phyloP scores from a whole-genome alignment of 2,888 invertebrate species.

The Polymixis flavicincta region DNA sequence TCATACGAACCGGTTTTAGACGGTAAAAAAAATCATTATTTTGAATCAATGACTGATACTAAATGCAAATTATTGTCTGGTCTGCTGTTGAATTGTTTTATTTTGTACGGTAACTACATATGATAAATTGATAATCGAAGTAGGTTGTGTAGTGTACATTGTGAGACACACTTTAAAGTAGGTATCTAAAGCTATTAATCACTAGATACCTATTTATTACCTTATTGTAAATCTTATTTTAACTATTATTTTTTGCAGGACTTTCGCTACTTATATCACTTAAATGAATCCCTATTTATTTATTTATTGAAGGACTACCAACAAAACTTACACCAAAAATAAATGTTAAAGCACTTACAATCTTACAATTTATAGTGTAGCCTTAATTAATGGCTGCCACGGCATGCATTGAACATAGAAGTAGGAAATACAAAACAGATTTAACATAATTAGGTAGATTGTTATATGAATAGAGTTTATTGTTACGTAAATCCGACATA shows the following conservation, averaged over 20 bases:
- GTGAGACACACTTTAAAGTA: background rate
- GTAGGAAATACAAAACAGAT: too few relatives aligned
- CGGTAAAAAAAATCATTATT: background rate
- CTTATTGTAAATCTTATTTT: background rate
- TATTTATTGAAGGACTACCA: too few relatives aligned
- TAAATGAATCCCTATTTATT: too few relatives aligned
- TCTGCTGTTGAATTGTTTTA: background rate
- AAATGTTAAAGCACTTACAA: too few relatives aligned
- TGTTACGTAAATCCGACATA: too few relatives aligned
- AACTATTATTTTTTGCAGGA: background rate
- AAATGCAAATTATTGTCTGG: background rate
- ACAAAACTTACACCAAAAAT: too few relatives aligned
- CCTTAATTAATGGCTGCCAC: too few relatives aligned
- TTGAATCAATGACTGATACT: slow-evolving; percentile 3
- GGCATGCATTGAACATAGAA: too few relatives aligned
- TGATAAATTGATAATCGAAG: background rate
- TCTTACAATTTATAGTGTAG: too few relatives aligned
- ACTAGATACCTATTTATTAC: background rate
- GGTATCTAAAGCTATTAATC: background rate
- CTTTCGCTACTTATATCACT: background rate
- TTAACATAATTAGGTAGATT: too few relatives aligned
- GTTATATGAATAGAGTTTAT: too few relatives aligned
- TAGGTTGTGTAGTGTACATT: background rate
- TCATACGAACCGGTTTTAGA: slow-evolving; percentile 15
- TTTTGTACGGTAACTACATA: background rate